phyloP scores from a whole-genome alignment of 2,113 vertebrate genomes.

The Cacatua alba region DNA sequence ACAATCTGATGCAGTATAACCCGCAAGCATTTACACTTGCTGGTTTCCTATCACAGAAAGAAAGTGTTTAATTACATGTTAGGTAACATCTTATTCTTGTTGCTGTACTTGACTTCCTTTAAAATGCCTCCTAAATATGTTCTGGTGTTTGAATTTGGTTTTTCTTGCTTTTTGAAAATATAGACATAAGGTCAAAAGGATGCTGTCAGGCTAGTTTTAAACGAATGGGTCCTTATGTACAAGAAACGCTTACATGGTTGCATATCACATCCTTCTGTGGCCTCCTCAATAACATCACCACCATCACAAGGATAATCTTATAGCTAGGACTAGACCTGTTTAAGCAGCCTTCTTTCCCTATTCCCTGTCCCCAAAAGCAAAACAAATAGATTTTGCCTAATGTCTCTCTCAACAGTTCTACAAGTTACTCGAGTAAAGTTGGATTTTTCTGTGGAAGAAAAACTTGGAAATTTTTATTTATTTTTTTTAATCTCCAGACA shows the following conservation, averaged over 20 bases:
- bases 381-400: background rate
- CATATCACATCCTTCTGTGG: background rate
- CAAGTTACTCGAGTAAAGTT: background rate
- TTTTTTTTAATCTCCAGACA: background rate
- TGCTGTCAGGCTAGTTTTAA: background rate
- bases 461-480: background rate
- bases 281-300: background rate
- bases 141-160: background rate
- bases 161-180: background rate
- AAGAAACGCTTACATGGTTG: background rate
- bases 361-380: background rate
- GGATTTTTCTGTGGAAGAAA: background rate
- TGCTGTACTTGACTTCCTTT: background rate
- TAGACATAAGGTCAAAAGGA: background rate
- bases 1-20: background rate
- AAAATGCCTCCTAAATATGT: background rate
- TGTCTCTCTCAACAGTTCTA: background rate
- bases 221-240: background rate
- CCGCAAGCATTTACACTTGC: accelerated
- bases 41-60: background rate
- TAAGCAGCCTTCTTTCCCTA: background rate
- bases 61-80: background rate
- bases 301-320: background rate
- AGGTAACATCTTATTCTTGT: background rate
- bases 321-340: background rate